These are phyloP conservation scores for Manis crassicaudata DNA, from an alignment of 2,797 vertebrate genomes.

Conservation along the genomic window DNA sequence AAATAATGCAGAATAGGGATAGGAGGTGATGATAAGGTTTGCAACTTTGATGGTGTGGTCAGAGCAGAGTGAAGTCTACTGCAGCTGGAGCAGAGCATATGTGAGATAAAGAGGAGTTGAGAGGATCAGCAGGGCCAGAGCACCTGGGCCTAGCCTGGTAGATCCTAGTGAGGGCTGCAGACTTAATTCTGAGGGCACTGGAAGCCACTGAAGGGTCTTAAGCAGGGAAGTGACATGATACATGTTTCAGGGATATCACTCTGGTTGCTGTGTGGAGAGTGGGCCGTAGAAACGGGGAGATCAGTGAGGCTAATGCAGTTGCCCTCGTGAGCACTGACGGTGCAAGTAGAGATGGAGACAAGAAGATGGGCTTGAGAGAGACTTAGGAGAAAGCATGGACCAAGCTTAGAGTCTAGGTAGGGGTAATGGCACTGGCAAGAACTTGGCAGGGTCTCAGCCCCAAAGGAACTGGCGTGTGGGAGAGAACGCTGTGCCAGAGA, in stretches of 20 bases:
- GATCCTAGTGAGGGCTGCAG: neutral
- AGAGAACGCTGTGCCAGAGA: neutral
- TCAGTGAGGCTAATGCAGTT: fast-evolving
- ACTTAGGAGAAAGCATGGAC: neutral
- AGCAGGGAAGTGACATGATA: neutral
- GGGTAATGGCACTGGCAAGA: neutral
- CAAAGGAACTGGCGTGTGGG: neutral
- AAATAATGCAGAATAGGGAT: neutral
- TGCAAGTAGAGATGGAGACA: neutral
- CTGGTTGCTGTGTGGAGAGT: neutral
- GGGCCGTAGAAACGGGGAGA: neutral
- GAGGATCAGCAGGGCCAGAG: fast-evolving
- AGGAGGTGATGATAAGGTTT: neutral
- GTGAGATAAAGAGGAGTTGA: neutral
- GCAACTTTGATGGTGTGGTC: neutral
- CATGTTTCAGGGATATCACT: neutral
- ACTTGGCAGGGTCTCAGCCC: neutral
- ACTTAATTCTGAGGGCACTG: neutral
- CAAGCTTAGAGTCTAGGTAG: neutral
- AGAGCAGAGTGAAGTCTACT: too few species aligned
- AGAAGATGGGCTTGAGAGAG: neutral
- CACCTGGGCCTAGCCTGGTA: neutral
- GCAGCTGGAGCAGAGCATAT: neutral
- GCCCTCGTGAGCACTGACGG: fast-evolving
- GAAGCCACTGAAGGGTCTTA: neutral